Base-by-base conservation (phyloP, 2,797 vertebrate species). In the Pitangus sulphuratus region DNA sequence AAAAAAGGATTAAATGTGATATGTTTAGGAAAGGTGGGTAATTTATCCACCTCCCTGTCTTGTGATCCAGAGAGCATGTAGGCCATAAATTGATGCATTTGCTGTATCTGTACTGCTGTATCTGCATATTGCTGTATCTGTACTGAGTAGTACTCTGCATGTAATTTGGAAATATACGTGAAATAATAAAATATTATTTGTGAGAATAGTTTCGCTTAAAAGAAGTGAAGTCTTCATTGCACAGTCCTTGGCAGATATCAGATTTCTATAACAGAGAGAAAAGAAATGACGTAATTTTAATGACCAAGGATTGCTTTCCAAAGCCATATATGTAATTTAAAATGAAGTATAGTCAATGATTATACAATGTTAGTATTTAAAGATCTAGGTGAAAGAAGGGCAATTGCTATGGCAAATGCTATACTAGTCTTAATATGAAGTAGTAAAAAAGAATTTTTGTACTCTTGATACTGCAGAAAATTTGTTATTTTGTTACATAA, bases 251-350 rank as follows among this genome's bases (percentile, higher is more conserved):
- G 72, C 17, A 91, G 75, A 48, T 35, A 64, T 87, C 85, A 97
- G 69, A 57, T 58, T 84, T 95, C 96, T 77, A 65, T 65, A 96
- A 96, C 30, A 87, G 22, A 93, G 11, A 69, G 26, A 64, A 95
- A 94, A 93, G 8, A 88, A 84, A 45, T 74, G 6, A 56, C 1
- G 15, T 75, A 15, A 60, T 60, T 87, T 77, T 77, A 70, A 40
- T 76, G 12, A 77, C 18, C 15, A 78, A 66, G 30, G 30, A 79
- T 39, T 88, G 30, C 11, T 86, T 80, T 93, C 57, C 66, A 89
- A 89, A 81, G 44, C 19, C 16, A 47, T 33, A 60, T 30, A 16
- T 44, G 9, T 66, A 50, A 54, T 48, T 84, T 78, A 35, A 91
- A 94, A 70, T 58, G 24, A 64, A 6, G 9, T 79, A 35, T n/a